These are phyloP conservation scores for Acanthacorydalis orientalis DNA, from an alignment of 2,888 invertebrate genomes.

Conservation along the genomic window DNA sequence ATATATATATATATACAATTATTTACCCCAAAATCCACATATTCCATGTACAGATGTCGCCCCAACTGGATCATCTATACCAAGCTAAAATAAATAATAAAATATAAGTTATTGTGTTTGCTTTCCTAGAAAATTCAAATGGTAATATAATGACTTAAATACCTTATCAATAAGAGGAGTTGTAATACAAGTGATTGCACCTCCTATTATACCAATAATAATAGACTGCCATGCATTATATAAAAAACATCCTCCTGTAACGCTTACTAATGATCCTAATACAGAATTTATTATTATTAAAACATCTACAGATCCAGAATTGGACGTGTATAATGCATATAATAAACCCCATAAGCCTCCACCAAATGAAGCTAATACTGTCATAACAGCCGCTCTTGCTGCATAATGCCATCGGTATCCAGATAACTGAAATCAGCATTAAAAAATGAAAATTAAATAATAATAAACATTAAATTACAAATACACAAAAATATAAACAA, in stretches of 20 bases:
- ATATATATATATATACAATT: constrained; percentile 3
- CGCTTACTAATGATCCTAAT: constrained; percentile 69
- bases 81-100: constrained; percentile 25
- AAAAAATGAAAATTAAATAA: too few relatives aligned
- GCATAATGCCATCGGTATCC: constrained; percentile 86
- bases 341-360: constrained; percentile 58
- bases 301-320: constrained; percentile 58
- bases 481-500: too few relatives aligned
- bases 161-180: constrained; percentile 60
- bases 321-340: constrained; percentile 47
- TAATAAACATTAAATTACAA: too few relatives aligned
- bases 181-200: constrained; percentile 46
- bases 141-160: constrained; percentile 4
- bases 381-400: constrained; percentile 75
- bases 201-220: constrained; percentile 66
- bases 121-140: neutral
- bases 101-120: neutral
- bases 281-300: constrained; percentile 79
- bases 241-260: constrained; percentile 79
- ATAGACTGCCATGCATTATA: constrained; percentile 77
- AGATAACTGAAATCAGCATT: constrained; percentile 30
- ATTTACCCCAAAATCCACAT: constrained; percentile 52
- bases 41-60: constrained; percentile 79
- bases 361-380: constrained; percentile 81
- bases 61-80: constrained; percentile 82